Percentiles rank a stretch among this genome's conserved stretches.
phyloP scores from a whole-genome alignment of 2,113 vertebrate genomes.

The Theristicus caerulescens region DNA sequence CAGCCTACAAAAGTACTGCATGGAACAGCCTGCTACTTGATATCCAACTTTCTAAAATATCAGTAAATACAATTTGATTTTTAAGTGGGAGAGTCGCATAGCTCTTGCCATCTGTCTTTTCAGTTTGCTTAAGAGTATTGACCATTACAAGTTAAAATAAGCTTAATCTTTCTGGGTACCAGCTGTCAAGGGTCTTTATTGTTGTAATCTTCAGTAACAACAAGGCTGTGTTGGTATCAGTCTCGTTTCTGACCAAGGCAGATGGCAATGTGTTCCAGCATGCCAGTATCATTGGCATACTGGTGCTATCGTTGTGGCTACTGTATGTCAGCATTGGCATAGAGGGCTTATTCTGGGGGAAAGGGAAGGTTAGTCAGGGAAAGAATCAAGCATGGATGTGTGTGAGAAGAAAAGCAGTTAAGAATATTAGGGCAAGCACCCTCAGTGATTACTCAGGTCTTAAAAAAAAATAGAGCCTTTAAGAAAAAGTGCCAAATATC shows the following conservation, averaged over 20 bases:
- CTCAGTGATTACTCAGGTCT: neutral
- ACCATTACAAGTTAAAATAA: slow-evolving; percentile 1
- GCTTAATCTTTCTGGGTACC: neutral
- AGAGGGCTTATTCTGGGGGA: neutral
- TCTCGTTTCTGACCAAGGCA: neutral
- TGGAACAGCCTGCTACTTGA: neutral
- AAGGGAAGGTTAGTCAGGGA: neutral
- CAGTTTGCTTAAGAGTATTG: neutral
- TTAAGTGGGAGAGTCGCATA: neutral
- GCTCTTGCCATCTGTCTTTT: slow-evolving; percentile 6
- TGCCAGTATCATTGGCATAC: neutral
- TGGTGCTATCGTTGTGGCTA: neutral
- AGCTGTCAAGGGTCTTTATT: slow-evolving; percentile 25
- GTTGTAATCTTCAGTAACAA: neutral
- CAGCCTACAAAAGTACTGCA: neutral
- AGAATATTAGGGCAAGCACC: neutral
- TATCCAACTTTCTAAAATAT: neutral
- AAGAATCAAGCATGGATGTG: neutral
- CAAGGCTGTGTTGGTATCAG: neutral
- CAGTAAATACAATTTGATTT: neutral
- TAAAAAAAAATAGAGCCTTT: neutral
- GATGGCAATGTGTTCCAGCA: neutral
- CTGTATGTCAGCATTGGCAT: neutral
- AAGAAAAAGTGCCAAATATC: neutral
- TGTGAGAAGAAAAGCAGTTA: neutral